Evolutionary conservation across 2,888 invertebrate species (phyloP).

Genomic region (Adelognathus sp.): DNA sequence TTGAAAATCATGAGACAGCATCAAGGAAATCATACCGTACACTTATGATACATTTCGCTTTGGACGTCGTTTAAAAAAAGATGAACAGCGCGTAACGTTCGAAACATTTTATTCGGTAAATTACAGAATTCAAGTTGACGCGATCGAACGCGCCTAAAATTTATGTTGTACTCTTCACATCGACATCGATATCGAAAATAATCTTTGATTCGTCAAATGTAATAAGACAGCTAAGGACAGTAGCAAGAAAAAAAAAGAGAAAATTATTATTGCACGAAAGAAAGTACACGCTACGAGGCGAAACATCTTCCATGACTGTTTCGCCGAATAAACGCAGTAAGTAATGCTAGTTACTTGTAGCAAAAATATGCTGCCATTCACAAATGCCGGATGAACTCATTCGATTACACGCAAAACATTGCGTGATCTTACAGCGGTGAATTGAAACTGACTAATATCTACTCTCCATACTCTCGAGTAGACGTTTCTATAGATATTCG

Average conservation of each 20-base stretch:
- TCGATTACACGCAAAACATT: slow-evolving; percentile 32
- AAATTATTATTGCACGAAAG: slow-evolving; percentile 52
- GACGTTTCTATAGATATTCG: slow-evolving; percentile 16
- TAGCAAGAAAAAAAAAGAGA: slow-evolving; percentile 19
- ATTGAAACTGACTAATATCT: not conserved
- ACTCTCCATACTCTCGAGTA: not conserved
- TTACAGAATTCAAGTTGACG: slow-evolving; percentile 39
- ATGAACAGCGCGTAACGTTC: slow-evolving; percentile 17
- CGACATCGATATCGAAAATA: slow-evolving; percentile 28
- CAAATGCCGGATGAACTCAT: slow-evolving; percentile 1
- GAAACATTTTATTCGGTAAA: slow-evolving; percentile 49
- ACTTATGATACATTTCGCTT: not conserved
- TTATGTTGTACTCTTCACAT: slow-evolving; percentile 21
- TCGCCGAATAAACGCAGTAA: slow-evolving; percentile 5
- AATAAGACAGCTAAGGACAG: slow-evolving; percentile 5
- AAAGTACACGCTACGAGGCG: not conserved
- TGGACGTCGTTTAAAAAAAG: not conserved
- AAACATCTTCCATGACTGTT: slow-evolving; percentile 23
- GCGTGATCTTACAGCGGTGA: slow-evolving; percentile 2
- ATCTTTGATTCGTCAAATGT: slow-evolving; percentile 14
- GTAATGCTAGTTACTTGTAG: slow-evolving; percentile 18
- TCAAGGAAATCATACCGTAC: no score
- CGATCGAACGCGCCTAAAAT: slow-evolving; percentile 27
- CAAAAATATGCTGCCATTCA: slow-evolving; percentile 19
- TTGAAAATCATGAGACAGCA: no score